Base-by-base conservation (phyloP, 2,797 vertebrate species). In the Smutsia gigantea region DNA sequence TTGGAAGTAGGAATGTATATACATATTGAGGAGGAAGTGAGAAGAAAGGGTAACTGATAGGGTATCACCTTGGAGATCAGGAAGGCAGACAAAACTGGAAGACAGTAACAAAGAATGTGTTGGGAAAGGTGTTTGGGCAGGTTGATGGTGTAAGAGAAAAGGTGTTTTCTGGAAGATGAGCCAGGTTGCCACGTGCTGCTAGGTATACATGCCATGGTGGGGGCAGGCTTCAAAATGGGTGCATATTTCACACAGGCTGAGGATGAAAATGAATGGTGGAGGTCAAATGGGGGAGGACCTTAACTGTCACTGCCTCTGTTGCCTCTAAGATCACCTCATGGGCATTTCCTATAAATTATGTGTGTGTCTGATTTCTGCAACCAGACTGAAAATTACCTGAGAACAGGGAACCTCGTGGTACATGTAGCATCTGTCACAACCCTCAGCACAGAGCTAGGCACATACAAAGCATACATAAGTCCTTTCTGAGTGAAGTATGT, bases 391-490 rank as follows among this genome's bases (percentile, higher is more conserved):
- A 90, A 74, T 83, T 53, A 92, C 27, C 10, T 42, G 13, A 88
- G 21, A 51, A 68, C 46, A 95, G 77, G 53, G 42, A 88, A 61
- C 2, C n/a, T 88, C 72, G n/a, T 23, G 37, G 90, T 83, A 27
- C 23, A 74, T 79, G 14, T 71, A 87, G 71, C 39, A 77, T 72
- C 2, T 12, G 29, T 31, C 15, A 79, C 0, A 69, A 71, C 7
- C 39, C 57, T 95, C 12, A 95, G 63, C 37, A 83, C 14, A 95
- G 42, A 81, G 27, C 5, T 21, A 78, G 85, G 69, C 51, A 97
- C 46, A 78, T 77, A 49, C 86, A 84, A 74, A 87, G 4, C 19
- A 81, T 37, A 53, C 55, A 86, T 17, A 75, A 71, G 23, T 79
- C 31, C 75, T 94, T 95, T 87, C 29, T 57, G 42, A 53, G 53